Evolutionary conservation across 2,113 vertebrate genomes (phyloP).

Genomic region (Hyaena hyaena): DNA sequence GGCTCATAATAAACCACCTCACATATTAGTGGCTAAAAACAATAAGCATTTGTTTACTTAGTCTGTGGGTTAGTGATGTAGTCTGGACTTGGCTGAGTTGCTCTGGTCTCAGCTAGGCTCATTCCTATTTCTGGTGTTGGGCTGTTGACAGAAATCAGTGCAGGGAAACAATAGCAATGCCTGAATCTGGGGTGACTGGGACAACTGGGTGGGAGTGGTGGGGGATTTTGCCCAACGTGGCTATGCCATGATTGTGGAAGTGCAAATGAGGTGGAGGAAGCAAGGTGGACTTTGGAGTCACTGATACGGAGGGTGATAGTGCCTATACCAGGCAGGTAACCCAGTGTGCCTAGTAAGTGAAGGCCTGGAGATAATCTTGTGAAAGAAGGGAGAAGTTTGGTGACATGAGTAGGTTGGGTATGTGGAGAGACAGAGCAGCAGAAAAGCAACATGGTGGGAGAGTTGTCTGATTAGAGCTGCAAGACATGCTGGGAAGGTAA

Average conservation of each 20-base stretch:
- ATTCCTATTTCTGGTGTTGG: background rate
- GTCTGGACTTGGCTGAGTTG: background rate
- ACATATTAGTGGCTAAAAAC: background rate
- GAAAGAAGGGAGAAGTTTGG: background rate
- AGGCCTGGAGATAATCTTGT: background rate
- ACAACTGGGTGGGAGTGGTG: background rate
- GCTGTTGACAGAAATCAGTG: background rate
- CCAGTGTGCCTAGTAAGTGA: background rate
- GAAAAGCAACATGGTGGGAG: background rate
- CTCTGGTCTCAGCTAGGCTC: background rate
- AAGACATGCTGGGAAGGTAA: background rate
- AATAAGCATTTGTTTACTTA: background rate
- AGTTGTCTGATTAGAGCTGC: background rate
- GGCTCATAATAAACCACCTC: background rate
- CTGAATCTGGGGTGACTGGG: background rate
- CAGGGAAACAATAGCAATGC: background rate
- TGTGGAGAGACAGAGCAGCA: background rate
- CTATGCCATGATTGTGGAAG: no score
- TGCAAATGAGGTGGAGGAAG: background rate
- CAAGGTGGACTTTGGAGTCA: background rate
- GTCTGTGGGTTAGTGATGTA: conserved; percentile 8
- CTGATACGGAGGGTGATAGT: background rate
- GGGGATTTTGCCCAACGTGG: background rate
- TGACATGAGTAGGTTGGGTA: background rate
- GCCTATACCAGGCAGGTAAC: background rate